Conservation (phyloP, 2,797 vertebrate species). For the Anolis apletophallus region DNA sequence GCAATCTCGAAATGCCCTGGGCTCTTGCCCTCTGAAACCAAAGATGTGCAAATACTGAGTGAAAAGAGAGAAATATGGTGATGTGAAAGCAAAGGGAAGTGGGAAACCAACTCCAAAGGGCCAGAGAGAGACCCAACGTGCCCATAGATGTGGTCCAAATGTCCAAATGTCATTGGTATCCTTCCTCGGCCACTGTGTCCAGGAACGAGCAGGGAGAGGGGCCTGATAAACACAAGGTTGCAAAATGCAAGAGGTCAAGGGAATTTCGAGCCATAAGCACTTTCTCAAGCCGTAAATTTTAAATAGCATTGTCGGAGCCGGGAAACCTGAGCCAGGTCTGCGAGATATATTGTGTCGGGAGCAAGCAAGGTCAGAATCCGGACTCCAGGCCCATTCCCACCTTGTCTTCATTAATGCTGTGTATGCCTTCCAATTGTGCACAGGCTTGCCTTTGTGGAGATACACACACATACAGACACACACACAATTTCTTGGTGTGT, state of each 20-base stretch:
- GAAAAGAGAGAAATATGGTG: neutral
- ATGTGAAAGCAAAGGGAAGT: neutral
- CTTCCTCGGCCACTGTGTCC: slow-evolving; percentile 32
- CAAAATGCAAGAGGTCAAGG: slow-evolving; percentile 60
- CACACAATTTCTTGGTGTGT: neutral
- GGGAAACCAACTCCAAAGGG: neutral
- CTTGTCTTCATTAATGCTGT: neutral
- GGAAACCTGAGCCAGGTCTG: slow-evolving; percentile 66
- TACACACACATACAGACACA: fast-evolving
- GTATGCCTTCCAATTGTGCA: fast-evolving
- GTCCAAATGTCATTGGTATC: neutral
- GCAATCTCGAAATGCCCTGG: neutral
- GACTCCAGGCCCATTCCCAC: slow-evolving; percentile 50
- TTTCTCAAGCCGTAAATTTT: slow-evolving; percentile 81
- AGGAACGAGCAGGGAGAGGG: slow-evolving; percentile 56
- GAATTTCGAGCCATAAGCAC: slow-evolving; percentile 68
- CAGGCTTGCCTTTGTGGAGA: fast-evolving
- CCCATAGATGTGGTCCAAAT: neutral
- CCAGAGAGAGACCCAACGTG: too few species aligned
- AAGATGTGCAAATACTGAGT: neutral
- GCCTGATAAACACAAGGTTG: slow-evolving; percentile 71
- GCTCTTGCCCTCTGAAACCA: neutral
- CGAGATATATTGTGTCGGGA: slow-evolving; percentile 63
- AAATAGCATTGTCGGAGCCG: slow-evolving; percentile 59
- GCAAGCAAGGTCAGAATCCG: slow-evolving; percentile 60